Evolutionary conservation across 2,113 vertebrate genomes (phyloP).

Genomic region (Chlorodrepanis virens): DNA sequence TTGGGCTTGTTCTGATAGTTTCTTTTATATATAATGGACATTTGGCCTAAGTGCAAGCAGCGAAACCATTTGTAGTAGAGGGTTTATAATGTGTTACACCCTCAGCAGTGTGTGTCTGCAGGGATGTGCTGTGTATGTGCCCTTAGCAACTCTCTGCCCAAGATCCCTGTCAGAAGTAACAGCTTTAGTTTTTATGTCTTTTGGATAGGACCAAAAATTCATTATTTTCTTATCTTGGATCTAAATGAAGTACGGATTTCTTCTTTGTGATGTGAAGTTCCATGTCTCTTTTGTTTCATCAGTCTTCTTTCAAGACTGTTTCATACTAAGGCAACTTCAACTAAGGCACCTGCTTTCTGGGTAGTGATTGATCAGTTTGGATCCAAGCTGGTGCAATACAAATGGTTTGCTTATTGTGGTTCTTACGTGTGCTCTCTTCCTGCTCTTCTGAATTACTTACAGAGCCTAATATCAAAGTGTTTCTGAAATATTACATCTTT

Average conservation of each 20-base stretch:
- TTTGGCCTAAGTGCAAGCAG: not conserved
- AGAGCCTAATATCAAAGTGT: not conserved
- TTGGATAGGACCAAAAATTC: not conserved
- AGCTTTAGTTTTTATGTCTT: not conserved
- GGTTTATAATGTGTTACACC: not conserved
- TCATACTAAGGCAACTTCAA: not conserved
- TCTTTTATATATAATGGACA: not conserved
- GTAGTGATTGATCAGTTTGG: not conserved
- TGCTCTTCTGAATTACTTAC: not conserved
- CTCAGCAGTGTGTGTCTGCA: not conserved
- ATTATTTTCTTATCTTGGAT: not conserved
- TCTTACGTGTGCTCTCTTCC: not conserved
- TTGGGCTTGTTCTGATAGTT: not conserved
- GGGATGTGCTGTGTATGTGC: not conserved
- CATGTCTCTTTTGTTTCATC: not conserved
- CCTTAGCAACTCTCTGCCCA: not conserved
- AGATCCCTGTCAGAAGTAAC: not conserved
- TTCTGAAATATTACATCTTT: not conserved
- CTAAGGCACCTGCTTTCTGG: not conserved
- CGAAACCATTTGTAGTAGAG: not conserved
- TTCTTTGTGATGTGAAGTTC: not conserved
- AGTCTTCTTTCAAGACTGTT: not conserved
- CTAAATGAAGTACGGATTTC: not conserved
- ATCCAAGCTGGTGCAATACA: not conserved
- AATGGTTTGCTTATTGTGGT: not conserved